Evolutionary conservation across 2,797 vertebrate genomes (phyloP).

Genomic region (Acanthiza pusilla): DNA sequence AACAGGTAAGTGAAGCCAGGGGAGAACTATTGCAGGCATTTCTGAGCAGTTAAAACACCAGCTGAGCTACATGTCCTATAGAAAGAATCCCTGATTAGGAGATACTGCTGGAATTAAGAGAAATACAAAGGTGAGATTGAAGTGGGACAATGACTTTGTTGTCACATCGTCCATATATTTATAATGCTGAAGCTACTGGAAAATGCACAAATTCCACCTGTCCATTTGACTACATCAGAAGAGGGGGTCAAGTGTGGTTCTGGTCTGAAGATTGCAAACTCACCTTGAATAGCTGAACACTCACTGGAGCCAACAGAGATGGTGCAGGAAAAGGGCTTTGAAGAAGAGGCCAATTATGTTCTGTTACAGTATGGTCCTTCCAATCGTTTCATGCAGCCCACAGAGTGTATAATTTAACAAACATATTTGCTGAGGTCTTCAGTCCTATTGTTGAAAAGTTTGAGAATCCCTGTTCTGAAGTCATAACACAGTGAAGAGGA

Average conservation of each 20-base stretch:
- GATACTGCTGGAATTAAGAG: not conserved
- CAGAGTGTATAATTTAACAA: not conserved
- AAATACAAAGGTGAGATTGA: not conserved
- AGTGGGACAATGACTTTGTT: not conserved
- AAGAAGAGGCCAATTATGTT: not conserved
- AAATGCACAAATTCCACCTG: not conserved
- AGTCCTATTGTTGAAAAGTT: not conserved
- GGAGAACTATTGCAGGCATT: not conserved
- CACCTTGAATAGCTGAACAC: not conserved
- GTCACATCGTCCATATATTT: not conserved
- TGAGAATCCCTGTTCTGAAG: not conserved
- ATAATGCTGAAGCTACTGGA: not conserved
- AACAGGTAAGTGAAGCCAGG: not conserved
- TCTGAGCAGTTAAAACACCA: not conserved
- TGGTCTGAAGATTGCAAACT: not conserved
- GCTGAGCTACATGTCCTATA: not conserved
- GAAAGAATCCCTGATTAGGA: not conserved
- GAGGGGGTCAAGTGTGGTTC: not conserved
- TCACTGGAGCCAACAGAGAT: not conserved
- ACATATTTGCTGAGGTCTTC: not conserved
- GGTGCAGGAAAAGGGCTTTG: not conserved
- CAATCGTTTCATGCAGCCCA: not conserved
- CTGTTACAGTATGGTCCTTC: rapidly evolving
- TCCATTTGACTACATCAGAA: not conserved
- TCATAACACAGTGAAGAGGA: not conserved